A percentile compares a stretch with the other conserved stretches of the same genome.
Evolutionary conservation across 2,797 vertebrate species (phyloP).

Genomic region (Sebastiscus albofasciatus): DNA sequence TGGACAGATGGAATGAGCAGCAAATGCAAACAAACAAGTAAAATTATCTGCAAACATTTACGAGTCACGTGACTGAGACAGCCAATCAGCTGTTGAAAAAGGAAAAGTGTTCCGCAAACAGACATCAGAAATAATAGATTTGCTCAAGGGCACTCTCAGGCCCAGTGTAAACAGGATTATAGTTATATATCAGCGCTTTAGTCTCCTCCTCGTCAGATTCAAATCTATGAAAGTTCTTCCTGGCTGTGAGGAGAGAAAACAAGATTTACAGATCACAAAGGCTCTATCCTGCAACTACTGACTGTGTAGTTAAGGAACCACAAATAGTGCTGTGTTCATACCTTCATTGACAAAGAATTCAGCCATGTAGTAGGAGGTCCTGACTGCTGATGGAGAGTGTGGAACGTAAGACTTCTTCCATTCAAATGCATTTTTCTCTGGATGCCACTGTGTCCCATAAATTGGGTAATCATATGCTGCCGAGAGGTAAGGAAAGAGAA

Average conservation of each 20-base stretch:
- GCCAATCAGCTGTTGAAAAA: neutral
- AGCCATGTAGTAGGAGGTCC: conserved; percentile 87
- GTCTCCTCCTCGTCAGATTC: conserved; percentile 62
- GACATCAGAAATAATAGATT: conserved; percentile 60
- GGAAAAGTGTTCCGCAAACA: neutral
- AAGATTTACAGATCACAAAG: neutral
- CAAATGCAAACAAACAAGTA: conserved; percentile 7
- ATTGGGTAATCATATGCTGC: conserved; percentile 89
- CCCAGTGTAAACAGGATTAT: conserved; percentile 63
- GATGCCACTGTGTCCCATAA: conserved; percentile 95
- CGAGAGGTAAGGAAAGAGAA: neutral
- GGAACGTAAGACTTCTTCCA: conserved; percentile 83
- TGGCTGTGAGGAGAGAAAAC: conserved; percentile 74
- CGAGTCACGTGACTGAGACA: neutral
- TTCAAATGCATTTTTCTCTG: conserved; percentile 94
- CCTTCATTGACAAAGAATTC: conserved; percentile 95
- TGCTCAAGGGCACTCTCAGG: conserved; percentile 52
- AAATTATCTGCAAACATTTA: conserved; percentile 26
- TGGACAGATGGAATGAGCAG: too few relatives aligned
- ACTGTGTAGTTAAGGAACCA: neutral
- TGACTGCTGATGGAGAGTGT: conserved; percentile 83
- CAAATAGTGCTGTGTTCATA: conserved; percentile 48
- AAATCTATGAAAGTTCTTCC: conserved; percentile 81
- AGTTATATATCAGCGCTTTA: conserved; percentile 81
- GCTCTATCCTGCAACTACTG: neutral